Percentiles rank a stretch among this genome's conserved stretches.
phyloP scores from a whole-genome alignment of 2,888 invertebrate species.

The Celastrina argiolus region DNA sequence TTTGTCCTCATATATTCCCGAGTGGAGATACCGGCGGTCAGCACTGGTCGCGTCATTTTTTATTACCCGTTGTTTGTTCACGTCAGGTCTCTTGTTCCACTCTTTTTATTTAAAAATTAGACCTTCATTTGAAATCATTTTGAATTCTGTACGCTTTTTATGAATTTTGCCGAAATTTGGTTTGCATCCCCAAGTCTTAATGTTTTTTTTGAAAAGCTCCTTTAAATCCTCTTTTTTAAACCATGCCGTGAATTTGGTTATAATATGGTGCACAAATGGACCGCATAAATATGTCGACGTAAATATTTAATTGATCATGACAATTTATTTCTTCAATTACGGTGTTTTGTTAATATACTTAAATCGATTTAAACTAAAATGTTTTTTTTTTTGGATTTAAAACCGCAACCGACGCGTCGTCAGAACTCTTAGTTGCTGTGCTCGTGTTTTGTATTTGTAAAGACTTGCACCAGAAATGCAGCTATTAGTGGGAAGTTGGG shows the following conservation, averaged over 20 bases:
- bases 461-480: background rate
- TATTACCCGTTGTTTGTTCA: slow-evolving; percentile 42
- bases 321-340: background rate
- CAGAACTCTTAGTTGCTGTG: background rate
- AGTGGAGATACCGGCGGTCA: slow-evolving; percentile 41
- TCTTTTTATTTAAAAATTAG: slow-evolving; percentile 35
- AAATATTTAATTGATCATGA: background rate
- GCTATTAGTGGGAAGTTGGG: background rate
- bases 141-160: slow-evolving; percentile 33
- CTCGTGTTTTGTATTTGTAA: slow-evolving; percentile 30
- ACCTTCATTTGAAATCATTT: slow-evolving; percentile 40
- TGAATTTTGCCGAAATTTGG: background rate
- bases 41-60: slow-evolving; percentile 42
- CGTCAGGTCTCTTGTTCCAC: background rate
- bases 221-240: background rate
- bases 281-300: too few relatives aligned
- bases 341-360: background rate
- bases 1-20: slow-evolving; percentile 21
- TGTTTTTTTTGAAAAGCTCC: too few relatives aligned
- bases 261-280: background rate
- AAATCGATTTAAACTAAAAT: background rate
- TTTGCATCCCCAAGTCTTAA: background rate
- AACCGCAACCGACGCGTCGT: background rate
- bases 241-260: background rate
- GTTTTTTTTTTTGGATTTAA: background rate